Evolutionary conservation across 2,888 invertebrate species (phyloP).

Genomic region (Anodontia alba): DNA sequence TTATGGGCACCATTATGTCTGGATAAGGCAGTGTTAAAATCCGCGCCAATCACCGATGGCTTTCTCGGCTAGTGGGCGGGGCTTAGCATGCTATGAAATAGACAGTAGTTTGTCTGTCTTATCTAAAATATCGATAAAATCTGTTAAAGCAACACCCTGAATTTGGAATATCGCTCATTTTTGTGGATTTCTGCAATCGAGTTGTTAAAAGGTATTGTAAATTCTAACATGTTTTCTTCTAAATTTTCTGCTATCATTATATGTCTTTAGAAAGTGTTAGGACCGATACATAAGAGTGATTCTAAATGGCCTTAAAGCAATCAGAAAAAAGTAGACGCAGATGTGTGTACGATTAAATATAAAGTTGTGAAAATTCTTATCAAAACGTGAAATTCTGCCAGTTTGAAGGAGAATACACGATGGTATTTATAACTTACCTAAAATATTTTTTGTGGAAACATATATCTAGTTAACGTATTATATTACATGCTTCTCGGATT

Average conservation of each 20-base stretch:
- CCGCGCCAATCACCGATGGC: constrained; percentile 3
- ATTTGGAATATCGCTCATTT: constrained; percentile 49
- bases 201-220: constrained; percentile 64
- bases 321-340: not conserved
- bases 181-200: constrained; percentile 53
- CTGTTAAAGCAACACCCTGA: constrained; percentile 19
- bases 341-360: not conserved
- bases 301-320: not conserved
- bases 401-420: not conserved
- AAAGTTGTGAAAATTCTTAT: too few species aligned
- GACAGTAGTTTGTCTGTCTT: constrained; percentile 13
- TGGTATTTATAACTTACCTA: too few species aligned
- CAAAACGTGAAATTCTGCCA: not conserved
- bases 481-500: too few species aligned
- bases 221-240: constrained; percentile 58
- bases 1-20: constrained; percentile 11
- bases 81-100: not conserved
- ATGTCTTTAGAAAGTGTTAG: constrained; percentile 3
- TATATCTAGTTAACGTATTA: too few species aligned
- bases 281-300: not conserved
- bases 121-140: constrained; percentile 14
- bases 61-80: not conserved
- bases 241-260: constrained; percentile 16
- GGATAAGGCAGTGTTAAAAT: constrained; percentile 10
- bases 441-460: too few species aligned